phyloP scores from a whole-genome alignment of 2,797 vertebrate genomes.

The Takifugu rubripes region DNA sequence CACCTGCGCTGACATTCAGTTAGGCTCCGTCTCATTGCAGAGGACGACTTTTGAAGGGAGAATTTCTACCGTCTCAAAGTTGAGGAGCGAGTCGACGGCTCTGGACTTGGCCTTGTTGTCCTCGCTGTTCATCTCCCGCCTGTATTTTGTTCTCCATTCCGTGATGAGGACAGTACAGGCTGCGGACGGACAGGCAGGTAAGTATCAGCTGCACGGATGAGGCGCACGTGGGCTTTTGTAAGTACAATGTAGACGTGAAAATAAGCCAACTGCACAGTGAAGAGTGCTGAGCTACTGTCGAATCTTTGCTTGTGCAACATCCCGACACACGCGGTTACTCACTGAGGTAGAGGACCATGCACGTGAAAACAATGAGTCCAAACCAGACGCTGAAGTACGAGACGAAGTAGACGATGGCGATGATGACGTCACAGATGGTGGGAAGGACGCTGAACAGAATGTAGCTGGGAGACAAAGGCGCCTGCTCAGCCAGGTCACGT shows the following conservation, averaged over 20 bases:
- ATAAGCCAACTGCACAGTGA: too few species aligned
- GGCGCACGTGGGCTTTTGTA: too few species aligned
- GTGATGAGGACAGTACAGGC: conserved; percentile 87
- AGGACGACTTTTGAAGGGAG: too few species aligned
- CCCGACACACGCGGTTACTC: conserved; percentile 50
- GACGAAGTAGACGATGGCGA: conserved; percentile 88
- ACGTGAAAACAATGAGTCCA: conserved; percentile 89
- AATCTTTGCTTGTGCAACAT: too few species aligned
- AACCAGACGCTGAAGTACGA: conserved; percentile 90
- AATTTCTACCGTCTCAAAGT: conserved; percentile 86
- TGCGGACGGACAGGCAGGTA: conserved; percentile 33
- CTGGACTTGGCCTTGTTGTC: conserved; percentile 86
- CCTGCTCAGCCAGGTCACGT: not conserved
- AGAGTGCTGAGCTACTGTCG: too few species aligned
- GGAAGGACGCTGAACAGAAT: conserved; percentile 88
- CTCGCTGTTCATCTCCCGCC: conserved; percentile 84
- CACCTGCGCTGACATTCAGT: conserved; percentile 69
- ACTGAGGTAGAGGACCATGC: conserved; percentile 90
- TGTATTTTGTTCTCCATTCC: conserved; percentile 89
- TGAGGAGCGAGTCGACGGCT: conserved; percentile 89
- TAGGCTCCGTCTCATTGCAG: too few species aligned
- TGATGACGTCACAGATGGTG: conserved; percentile 84
- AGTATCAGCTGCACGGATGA: not conserved
- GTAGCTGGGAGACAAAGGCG: conserved; percentile 73
- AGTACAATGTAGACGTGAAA: too few species aligned